A percentile compares a stretch with the other conserved stretches of the same genome.
Conservation (phyloP, 2,888 invertebrate species). For the Rhagonycha lutea region DNA sequence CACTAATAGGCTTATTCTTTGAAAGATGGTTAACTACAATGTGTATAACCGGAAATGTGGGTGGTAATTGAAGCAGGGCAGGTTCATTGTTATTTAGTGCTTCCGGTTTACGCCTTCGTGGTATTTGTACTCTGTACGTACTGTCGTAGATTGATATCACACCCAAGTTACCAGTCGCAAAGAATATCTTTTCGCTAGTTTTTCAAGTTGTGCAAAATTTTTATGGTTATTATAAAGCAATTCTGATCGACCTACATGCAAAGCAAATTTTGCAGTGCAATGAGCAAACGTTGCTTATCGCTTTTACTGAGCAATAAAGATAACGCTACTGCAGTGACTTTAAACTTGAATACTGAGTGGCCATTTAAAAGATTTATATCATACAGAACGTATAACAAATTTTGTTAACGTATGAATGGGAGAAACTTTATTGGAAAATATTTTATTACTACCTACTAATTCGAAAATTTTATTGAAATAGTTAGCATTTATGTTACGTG, state of each 20-base stretch:
- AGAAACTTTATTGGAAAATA: neutral
- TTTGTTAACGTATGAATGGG: neutral
- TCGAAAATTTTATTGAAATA: neutral
- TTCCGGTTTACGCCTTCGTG: conserved; percentile 38
- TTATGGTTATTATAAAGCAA: neutral
- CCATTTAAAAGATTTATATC: conserved; percentile 7
- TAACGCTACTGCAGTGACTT: conserved; percentile 9
- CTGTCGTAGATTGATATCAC: conserved; percentile 10
- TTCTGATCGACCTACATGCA: conserved; percentile 6
- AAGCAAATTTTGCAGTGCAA: neutral
- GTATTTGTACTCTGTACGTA: neutral
- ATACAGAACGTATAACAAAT: neutral
- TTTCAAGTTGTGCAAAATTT: neutral
- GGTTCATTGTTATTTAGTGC: conserved; percentile 39
- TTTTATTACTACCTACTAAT: neutral
- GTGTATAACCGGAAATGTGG: conserved; percentile 29
- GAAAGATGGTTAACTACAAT: conserved; percentile 13
- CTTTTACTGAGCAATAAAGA: conserved; percentile 12
- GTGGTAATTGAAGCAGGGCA: conserved; percentile 34
- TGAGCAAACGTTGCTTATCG: conserved; percentile 14
- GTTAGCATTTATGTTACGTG: neutral
- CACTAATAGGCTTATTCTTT: neutral
- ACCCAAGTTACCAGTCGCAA: neutral
- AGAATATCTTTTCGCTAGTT: neutral
- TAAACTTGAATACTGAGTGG: neutral